Evolutionary conservation across 2,888 invertebrate genomes (phyloP), one percentile per base, ranked within the genome.

Genomic region (Eupithecia dodoneata): DNA sequence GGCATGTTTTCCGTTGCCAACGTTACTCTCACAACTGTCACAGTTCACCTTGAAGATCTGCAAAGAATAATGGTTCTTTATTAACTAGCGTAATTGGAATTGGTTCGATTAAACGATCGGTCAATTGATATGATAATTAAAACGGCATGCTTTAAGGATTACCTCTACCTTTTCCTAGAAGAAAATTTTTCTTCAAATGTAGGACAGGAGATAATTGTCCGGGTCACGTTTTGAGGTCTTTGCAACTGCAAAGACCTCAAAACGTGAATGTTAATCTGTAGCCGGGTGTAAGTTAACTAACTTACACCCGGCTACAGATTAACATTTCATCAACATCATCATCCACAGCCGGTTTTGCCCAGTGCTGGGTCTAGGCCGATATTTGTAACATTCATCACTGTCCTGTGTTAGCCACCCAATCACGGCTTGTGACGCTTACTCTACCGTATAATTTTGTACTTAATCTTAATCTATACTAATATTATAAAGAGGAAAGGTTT

Each of bases 1-100:
- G 42, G 47, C 66, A 41, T 42, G n/a, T 76, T 41, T 45, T 41
- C 7, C 65, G 76, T 77, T 74, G 74, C 71, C 74, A 59, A 59
- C 73, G 76, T 73, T 70, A 73, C 66, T 66, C 15, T 15, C 42
- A 42, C 63, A 12, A 45, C 15, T 5, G 49, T 9, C 41, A 70
- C 44, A 18, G 49, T 52, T 66, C 65, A 55, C 69, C 65, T 70
- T 52, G 44, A 15, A 44, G 49, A 30, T 30, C 44, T 70, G 70
- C 13, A 70, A 69, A 5, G 12, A 18, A 59, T 4, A 47, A 44
- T 52, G 55, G 41, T 42, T 2, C 41, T 41, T n/a, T 41, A 72
- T 72, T 73, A 9, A 71, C 30, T 65, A 45, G 45, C 55, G 66
- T 55, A 44, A 41, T n/a, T 45, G 65, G 55, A 74, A 47, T 55